Evolutionary conservation across 64 coral and sea anemone species (phyloP), one percentile per base, ranked within the genome.

Genomic region (Astreopora myriophthalma): DNA sequence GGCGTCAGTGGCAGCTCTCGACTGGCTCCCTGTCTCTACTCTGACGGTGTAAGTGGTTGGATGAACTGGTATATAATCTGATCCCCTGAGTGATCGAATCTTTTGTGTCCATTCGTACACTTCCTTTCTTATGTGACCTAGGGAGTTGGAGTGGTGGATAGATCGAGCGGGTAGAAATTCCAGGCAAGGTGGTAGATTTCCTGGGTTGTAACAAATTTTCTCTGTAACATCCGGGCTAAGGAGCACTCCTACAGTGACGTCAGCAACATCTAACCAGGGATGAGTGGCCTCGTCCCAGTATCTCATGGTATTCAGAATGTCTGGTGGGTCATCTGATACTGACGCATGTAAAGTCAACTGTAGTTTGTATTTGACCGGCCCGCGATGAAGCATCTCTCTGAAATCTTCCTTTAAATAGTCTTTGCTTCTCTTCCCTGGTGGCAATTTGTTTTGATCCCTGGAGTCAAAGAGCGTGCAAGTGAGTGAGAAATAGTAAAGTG

Each of bases 321-420:
- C 35, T 33, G 72, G 73, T 1, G 64, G 67, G 62, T 95, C 93
- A 58, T 77, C 24, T 14, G 37, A 28, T n/a, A 23, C 26, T 16
- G 75, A 33, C 26, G 78, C 55, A 31, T 95, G 93, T 3, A 90
- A 34, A 14, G 82, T 55, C 17, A 95, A 19, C 28, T 95, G 93
- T 1, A 95, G 69, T 71, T 86, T 95, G 73, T 95, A 95, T 26
- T 69, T 48, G 8, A 94, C n/a, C 22, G 92, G 75, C 35, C 96
- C 96, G 8, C 69, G 31, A 29, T 19, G 44, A 48, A 98, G 23
- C 2, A 88, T 78, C 23, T 80, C 35, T 79, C 31, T 92, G 85
- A 87, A 94, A 25, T 98, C 96, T 35, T 91, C 34, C 40, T 85
- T 87, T 7, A 98, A 85, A 87, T 98, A 98, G 25, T 87, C 88